Percentiles rank a stretch among this genome's conserved stretches.
These are phyloP conservation scores for Cichladusa arquata DNA, from an alignment of 2,113 vertebrate genomes.

Conservation along the genomic window DNA sequence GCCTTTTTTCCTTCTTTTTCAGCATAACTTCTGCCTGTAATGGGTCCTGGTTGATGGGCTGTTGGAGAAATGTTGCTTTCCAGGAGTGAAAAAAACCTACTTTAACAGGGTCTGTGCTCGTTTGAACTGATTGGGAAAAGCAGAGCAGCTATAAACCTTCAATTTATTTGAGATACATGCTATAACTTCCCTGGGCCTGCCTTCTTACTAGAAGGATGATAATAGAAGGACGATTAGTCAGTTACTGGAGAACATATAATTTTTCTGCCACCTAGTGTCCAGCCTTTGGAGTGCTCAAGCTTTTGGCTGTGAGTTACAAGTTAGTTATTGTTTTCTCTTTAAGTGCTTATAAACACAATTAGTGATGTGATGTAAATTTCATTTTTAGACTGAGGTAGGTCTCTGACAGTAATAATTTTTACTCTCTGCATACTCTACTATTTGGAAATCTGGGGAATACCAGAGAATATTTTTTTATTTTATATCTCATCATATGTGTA, in stretches of 20 bases:
- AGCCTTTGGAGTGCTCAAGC: background rate
- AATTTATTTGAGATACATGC: background rate
- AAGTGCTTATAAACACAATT: background rate
- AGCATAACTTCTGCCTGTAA: background rate
- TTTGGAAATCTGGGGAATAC: background rate
- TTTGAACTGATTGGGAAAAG: background rate
- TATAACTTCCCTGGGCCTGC: background rate
- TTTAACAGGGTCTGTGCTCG: background rate
- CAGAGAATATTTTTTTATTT: background rate
- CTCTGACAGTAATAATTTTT: background rate
- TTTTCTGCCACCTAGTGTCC: slow-evolving; percentile 59
- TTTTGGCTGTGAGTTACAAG: background rate
- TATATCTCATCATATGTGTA: background rate
- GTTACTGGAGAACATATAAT: background rate
- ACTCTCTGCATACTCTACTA: background rate
- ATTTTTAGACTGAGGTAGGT: background rate
- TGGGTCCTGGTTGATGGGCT: background rate
- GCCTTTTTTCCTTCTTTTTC: background rate
- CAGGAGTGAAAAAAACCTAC: background rate
- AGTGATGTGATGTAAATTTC: background rate
- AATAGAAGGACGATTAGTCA: background rate
- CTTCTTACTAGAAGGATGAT: background rate
- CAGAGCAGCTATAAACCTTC: background rate
- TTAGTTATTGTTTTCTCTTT: background rate
- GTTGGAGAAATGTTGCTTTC: background rate